A percentile compares a stretch with the other conserved stretches of the same genome.
These are phyloP conservation scores for Apodemia duryi DNA, from an alignment of 2,888 invertebrate species.

Conservation along the genomic window DNA sequence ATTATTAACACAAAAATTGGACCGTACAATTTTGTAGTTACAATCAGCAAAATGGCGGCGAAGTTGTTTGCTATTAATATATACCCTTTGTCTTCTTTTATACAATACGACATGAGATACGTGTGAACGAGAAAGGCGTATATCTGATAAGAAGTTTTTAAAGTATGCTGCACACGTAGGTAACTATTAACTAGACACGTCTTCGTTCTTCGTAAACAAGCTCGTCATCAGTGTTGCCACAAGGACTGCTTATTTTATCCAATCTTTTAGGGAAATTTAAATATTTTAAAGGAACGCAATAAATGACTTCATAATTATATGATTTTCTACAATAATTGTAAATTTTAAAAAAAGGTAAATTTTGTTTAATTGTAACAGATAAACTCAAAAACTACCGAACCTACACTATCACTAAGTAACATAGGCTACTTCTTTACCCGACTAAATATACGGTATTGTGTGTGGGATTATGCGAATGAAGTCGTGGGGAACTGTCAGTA, in stretches of 20 bases:
- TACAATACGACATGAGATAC: slow-evolving; percentile 25
- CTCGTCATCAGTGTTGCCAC: slow-evolving; percentile 55
- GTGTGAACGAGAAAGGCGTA: slow-evolving; percentile 53
- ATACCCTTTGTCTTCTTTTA: slow-evolving; percentile 51
- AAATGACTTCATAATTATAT: neutral
- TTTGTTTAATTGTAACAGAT: too few species aligned
- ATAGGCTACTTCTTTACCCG: too few species aligned
- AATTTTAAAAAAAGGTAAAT: too few species aligned
- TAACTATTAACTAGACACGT: slow-evolving; percentile 78
- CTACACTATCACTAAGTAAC: too few species aligned
- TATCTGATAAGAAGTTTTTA: slow-evolving; percentile 53
- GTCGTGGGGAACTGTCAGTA: too few species aligned
- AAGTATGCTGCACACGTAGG: slow-evolving; percentile 62
- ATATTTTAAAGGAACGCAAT: neutral
- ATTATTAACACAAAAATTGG: slow-evolving; percentile 20
- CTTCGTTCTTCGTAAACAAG: slow-evolving; percentile 74
- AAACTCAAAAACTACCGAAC: too few species aligned
- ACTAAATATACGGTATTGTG: too few species aligned
- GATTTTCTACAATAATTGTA: too few species aligned
- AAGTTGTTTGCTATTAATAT: slow-evolving; percentile 66
- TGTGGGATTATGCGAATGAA: too few species aligned
- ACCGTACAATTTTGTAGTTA: slow-evolving; percentile 56
- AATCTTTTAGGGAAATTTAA: slow-evolving; percentile 23
- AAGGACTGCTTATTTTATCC: slow-evolving; percentile 24
- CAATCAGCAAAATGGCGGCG: slow-evolving; percentile 75